phyloP scores from a whole-genome alignment of 1,140 invertebrate species.

The Luehdorfia chinensis region DNA sequence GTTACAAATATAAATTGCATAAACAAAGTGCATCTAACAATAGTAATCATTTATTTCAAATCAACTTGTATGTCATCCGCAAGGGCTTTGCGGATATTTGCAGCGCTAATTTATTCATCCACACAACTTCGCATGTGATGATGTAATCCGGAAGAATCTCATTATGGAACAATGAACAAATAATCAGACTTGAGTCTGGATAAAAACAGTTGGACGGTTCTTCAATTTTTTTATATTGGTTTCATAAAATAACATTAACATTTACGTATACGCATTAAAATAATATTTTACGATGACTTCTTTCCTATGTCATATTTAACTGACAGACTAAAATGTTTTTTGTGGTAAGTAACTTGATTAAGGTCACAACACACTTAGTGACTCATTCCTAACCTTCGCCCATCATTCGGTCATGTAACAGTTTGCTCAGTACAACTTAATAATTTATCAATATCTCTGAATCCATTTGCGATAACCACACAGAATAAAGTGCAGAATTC shows the following conservation, averaged over 20 bases:
- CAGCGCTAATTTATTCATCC: constrained; percentile 6
- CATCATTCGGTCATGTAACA: neutral
- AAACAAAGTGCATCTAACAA: no score
- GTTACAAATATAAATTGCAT: no score
- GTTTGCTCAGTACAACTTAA: neutral
- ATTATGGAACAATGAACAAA: constrained; percentile 13
- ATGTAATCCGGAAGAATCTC: constrained; percentile 15
- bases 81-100: constrained; percentile 2
- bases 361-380: no score
- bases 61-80: neutral
- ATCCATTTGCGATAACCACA: constrained; percentile 10
- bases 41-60: no score
- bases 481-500: constrained; percentile 1
- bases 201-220: no score
- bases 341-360: no score
- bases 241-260: no score
- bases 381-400: neutral
- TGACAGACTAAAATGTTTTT: no score
- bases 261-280: neutral
- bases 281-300: neutral
- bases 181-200: neutral
- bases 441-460: constrained; percentile 11
- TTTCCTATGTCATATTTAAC: no score
- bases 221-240: no score
- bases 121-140: constrained; percentile 5